Evolutionary conservation across 2,113 vertebrate species (phyloP).

Genomic region (Polypterus senegalus): DNA sequence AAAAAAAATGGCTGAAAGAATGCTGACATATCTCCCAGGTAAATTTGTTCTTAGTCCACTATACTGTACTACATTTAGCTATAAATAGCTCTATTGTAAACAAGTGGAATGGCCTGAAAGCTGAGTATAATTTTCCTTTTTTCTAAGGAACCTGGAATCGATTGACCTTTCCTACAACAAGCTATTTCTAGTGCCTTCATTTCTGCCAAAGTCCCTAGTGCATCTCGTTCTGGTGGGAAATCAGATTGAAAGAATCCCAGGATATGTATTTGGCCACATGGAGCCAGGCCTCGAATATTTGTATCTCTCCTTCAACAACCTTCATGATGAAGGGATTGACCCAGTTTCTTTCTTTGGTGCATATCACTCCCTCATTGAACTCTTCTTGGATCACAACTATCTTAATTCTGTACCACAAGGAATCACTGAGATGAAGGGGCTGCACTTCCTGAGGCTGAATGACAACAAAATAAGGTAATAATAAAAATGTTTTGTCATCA

Average conservation of each 20-base stretch:
- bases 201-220: slow-evolving; percentile 77
- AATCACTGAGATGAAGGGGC: slow-evolving; percentile 73
- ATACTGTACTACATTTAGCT: too few species aligned
- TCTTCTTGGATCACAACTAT: slow-evolving; percentile 88
- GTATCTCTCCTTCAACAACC: slow-evolving; percentile 87
- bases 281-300: slow-evolving; percentile 83
- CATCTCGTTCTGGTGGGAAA: slow-evolving; percentile 84
- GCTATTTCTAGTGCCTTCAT: slow-evolving; percentile 84
- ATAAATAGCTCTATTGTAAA: too few species aligned
- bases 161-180: slow-evolving; percentile 87
- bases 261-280: slow-evolving; percentile 90
- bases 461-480: slow-evolving; percentile 84
- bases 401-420: slow-evolving; percentile 65
- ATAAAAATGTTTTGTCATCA: background rate
- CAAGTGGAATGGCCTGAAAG: too few species aligned
- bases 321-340: slow-evolving; percentile 67
- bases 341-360: slow-evolving; percentile 78
- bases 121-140: slow-evolving; percentile 11
- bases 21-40: too few species aligned
- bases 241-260: slow-evolving; percentile 86
- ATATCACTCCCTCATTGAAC: slow-evolving; percentile 70
- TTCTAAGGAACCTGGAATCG: slow-evolving; percentile 77
- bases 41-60: too few species aligned
- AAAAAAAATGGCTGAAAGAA: too few species aligned
- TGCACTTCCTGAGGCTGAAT: slow-evolving; percentile 81